Evolutionary conservation across 2,797 vertebrate species (phyloP), one percentile per base, ranked within the genome.

Genomic region (Molothrus aeneus): DNA sequence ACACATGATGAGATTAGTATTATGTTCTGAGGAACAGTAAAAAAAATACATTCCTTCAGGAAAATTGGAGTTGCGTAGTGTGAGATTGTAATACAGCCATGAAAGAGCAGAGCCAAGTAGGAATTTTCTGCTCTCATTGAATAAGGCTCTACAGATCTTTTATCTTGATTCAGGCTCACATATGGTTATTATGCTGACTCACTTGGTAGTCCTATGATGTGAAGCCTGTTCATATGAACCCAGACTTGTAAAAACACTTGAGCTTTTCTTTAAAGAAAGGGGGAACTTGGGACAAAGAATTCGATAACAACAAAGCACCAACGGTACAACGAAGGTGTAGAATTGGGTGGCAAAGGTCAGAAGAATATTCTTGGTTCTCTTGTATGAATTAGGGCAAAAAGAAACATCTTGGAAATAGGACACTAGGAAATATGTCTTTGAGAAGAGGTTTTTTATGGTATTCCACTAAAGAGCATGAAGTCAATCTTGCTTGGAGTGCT

Each of bases 41-140:
- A 57, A 57, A 81, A 82, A 74, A 36, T 31, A 21, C 26, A 36
- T 93, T 87, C 90, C 71, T 54, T 93, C 51, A 75, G 88, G 68
- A 81, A 73, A 38, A 90, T 6, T 80, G 48, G 43, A 84, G 88
- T 65, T 79, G 63, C 77, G 5, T 45, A 40, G 81, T 79, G 66
- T 70, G 77, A 77, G 78, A 88, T 17, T 72, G 73, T 79, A 88
- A 88, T 66, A 31, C 50, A 88, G 89, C 75, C 80, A 66, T 75
- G 82, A 75, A 96, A 94, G 75, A 91, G 82, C 80, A 73, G 38
- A 95, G 90, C 73, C 82, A 88, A 90, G 83, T 17, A 91, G 88
- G 92, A 86, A 81, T 93, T 94, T 92, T 91, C 85, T 90, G 77
- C 69, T 94, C 36, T 65, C 25, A 10, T 47, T 75, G 69, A 93